Percentiles rank a stretch among this genome's conserved stretches.
phyloP scores from a whole-genome alignment of 2,113 vertebrate species.

The Pelvicachromis taeniatus region DNA sequence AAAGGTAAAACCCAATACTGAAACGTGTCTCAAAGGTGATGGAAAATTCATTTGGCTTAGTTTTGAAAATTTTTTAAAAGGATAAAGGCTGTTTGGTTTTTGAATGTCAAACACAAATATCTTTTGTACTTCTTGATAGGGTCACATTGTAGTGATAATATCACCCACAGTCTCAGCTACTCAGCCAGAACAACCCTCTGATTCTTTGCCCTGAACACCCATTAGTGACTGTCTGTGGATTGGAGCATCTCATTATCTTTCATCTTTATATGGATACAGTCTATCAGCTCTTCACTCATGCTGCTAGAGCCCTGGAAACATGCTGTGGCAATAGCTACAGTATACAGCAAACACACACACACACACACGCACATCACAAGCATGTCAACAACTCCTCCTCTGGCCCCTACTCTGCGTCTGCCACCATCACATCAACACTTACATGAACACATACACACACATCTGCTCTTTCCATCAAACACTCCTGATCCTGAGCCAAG shows the following conservation, averaged over 20 bases:
- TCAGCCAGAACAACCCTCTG: slow-evolving; percentile 40
- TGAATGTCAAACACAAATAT: slow-evolving; percentile 55
- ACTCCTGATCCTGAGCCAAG: slow-evolving; percentile 29
- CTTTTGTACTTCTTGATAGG: slow-evolving; percentile 9
- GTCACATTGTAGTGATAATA: slow-evolving; percentile 29
- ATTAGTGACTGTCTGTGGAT: slow-evolving; percentile 52
- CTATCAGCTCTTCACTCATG: slow-evolving; percentile 29
- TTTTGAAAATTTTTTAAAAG: neutral
- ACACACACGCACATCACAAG: neutral
- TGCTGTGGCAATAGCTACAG: neutral
- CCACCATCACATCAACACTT: neutral
- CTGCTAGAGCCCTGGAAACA: slow-evolving; percentile 13
- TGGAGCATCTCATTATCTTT: slow-evolving; percentile 58
- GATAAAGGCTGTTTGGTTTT: neutral
- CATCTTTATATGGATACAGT: slow-evolving; percentile 40
- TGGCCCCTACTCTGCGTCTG: neutral
- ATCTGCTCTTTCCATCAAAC: slow-evolving; percentile 35
- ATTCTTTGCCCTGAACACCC: slow-evolving; percentile 38
- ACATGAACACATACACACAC: slow-evolving; percentile 13
- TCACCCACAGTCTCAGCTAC: slow-evolving; percentile 8
- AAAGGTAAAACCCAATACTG: neutral
- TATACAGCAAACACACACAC: neutral
- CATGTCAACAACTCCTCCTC: neutral
- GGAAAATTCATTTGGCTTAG: neutral
- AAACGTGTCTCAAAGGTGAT: neutral